Percentiles rank a stretch among this genome's conserved stretches.
Conservation (phyloP, 92 coral and sea anemone genomes). For the Metridium senile region DNA sequence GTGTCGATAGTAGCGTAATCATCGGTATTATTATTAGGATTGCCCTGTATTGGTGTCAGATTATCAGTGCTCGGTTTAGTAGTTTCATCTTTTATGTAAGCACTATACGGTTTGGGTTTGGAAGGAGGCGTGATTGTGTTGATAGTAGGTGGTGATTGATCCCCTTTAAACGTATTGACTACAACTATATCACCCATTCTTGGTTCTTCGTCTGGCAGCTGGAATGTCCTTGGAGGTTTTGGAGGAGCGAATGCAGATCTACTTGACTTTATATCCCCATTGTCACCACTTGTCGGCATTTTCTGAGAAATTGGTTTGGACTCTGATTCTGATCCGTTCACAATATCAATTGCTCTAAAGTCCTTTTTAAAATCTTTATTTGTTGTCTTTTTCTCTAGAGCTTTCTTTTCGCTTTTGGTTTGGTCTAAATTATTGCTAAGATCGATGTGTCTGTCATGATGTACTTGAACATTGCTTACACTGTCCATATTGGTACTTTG, state of each 20-base stretch:
- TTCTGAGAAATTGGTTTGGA: neutral
- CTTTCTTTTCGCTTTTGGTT: neutral
- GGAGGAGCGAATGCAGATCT: constrained; percentile 30
- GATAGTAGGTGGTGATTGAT: neutral
- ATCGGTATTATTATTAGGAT: too few relatives aligned
- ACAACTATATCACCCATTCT: neutral
- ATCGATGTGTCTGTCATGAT: too few relatives aligned
- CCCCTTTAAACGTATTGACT: too few relatives aligned
- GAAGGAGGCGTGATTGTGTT: too few relatives aligned
- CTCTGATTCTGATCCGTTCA: too few relatives aligned
- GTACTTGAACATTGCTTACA: too few relatives aligned
- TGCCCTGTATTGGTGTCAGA: neutral
- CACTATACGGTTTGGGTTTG: neutral
- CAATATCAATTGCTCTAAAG: too few relatives aligned
- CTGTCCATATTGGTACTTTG: neutral
- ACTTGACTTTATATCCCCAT: neutral
- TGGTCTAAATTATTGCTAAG: too few relatives aligned
- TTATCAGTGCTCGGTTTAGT: too few relatives aligned
- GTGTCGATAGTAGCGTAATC: too few relatives aligned
- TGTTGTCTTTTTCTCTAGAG: too few relatives aligned
- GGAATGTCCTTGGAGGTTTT: constrained; percentile 10
- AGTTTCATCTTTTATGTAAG: neutral
- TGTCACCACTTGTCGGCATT: constrained; percentile 8
- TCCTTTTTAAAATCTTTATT: too few relatives aligned
- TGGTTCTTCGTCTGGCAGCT: neutral